Base-by-base conservation (phyloP, 2,888 invertebrate species). In the Andrena haemorrhoa region DNA sequence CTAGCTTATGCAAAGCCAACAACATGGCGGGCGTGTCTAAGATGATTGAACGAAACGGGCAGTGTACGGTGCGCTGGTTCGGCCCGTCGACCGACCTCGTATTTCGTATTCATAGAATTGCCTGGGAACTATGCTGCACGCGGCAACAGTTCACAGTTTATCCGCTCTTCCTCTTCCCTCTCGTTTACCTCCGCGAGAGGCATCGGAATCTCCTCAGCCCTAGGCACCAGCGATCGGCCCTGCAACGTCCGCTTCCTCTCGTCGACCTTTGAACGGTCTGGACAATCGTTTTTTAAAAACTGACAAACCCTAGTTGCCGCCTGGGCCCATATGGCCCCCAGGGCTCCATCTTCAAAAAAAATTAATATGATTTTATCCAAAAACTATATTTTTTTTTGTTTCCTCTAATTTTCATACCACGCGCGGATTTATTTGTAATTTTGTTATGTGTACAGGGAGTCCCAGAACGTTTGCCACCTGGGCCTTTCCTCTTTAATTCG, bases 41-140 rank as follows among this genome's bases (percentile, higher is more conserved):
- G 91, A 92, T 91, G 92, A 92, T 92, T 90, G 91, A 91, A 86
- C 90, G 90, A 90, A 91, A 85, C 87, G 81, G 86, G 82, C 86
- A 82, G 82, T 81, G 83, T 75, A 72, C 88, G 78, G 84, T 83
- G 74, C 71, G 69, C 79, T 83, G 83, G 79, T 75, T 75, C 84
- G 82, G 56, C 74, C 84, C 81, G 84, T 79, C 82, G 86, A 75
- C 85, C 89, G 90, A 91, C 92, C 90, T 92, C 91, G 91, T 92
- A 92, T 92, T 92, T 92, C 87, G 91, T 92, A 92, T 92, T 92
- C 92, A 92, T 91, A 92, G 91, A 91, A 91, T 90, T 89, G 90
- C 92, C 89, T 88, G 88, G 87, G 88, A 88, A 88, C 88, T 76
- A 61, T 56, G 74, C 31, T 70, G 61, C 33, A 74, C 82, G 68